These are phyloP conservation scores for Heliconius charithonia DNA, from an alignment of 2,888 invertebrate species.

Conservation along the genomic window DNA sequence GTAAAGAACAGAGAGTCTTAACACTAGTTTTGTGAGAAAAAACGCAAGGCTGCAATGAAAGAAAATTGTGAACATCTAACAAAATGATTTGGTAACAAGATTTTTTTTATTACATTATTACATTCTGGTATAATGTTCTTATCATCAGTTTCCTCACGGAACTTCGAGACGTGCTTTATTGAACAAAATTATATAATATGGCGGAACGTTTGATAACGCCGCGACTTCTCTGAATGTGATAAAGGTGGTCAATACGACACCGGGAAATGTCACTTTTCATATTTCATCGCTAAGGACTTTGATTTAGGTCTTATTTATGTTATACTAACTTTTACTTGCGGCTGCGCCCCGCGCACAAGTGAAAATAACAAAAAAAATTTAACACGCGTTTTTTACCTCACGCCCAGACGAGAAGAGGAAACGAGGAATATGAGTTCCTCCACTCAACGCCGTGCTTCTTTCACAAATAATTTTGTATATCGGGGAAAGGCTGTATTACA, in stretches of 20 bases:
- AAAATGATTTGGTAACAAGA: not conserved
- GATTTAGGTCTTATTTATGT: not conserved
- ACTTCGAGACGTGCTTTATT: not conserved
- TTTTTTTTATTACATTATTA: not conserved
- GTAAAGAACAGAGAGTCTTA: too few relatives aligned
- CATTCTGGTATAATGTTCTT: not conserved
- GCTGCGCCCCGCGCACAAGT: too few relatives aligned
- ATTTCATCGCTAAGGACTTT: not conserved
- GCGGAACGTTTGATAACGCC: constrained; percentile 1
- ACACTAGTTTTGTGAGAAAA: too few relatives aligned
- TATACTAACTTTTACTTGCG: not conserved
- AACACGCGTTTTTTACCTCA: too few relatives aligned
- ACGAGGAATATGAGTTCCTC: too few relatives aligned
- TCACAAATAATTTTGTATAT: too few relatives aligned
- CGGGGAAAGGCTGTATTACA: too few relatives aligned
- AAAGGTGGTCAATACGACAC: constrained; percentile 6
- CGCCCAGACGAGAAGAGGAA: too few relatives aligned
- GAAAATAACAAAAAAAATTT: too few relatives aligned
- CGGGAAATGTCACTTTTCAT: constrained; percentile 2
- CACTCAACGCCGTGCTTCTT: too few relatives aligned
- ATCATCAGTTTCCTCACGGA: not conserved
- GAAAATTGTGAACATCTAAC: not conserved
- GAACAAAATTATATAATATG: constrained; percentile 8
- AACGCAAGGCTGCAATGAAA: too few relatives aligned
- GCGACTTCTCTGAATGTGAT: not conserved